These are phyloP conservation scores for Aquatica leii DNA, from an alignment of 2,888 invertebrate species.

Conservation along the genomic window DNA sequence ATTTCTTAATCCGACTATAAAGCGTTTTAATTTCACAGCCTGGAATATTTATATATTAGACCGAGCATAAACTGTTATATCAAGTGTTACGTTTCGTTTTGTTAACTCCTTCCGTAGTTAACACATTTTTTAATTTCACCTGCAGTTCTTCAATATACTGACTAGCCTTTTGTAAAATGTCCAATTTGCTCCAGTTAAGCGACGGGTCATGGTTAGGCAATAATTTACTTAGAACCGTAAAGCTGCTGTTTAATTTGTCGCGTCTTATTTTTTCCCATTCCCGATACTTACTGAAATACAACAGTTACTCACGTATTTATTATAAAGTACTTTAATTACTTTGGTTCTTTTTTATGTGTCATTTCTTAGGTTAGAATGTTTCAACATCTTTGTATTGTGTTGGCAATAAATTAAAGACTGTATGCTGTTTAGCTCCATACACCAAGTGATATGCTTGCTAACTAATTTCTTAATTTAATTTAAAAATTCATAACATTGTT, in stretches of 20 bases:
- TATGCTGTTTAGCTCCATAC: background rate
- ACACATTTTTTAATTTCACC: slow-evolving; percentile 50
- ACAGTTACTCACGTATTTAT: background rate
- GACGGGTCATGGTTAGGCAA: slow-evolving; percentile 64
- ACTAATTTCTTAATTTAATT: background rate
- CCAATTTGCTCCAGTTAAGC: slow-evolving; percentile 56
- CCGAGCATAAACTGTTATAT: too few species aligned
- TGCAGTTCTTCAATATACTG: slow-evolving; percentile 57
- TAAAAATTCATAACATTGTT: background rate
- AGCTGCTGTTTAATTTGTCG: slow-evolving; percentile 69
- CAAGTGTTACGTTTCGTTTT: slow-evolving; percentile 25
- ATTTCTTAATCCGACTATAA: slow-evolving; percentile 55
- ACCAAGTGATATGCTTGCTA: background rate
- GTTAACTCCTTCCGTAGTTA: slow-evolving; percentile 23
- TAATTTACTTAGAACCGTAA: slow-evolving; percentile 62
- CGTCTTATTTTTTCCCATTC: slow-evolving; percentile 77
- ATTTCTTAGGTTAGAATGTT: slow-evolving; percentile 5
- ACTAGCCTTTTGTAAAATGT: slow-evolving; percentile 59
- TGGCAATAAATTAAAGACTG: background rate
- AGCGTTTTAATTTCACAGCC: slow-evolving; percentile 55
- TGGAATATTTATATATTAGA: slow-evolving; percentile 41
- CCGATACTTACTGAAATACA: slow-evolving; percentile 55
- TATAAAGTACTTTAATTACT: slow-evolving; percentile 7
- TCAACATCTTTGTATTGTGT: slow-evolving; percentile 10
- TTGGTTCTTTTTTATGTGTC: slow-evolving; percentile 14